phyloP scores from a whole-genome alignment of 2,113 vertebrate genomes.

The Chaetura pelagica region DNA sequence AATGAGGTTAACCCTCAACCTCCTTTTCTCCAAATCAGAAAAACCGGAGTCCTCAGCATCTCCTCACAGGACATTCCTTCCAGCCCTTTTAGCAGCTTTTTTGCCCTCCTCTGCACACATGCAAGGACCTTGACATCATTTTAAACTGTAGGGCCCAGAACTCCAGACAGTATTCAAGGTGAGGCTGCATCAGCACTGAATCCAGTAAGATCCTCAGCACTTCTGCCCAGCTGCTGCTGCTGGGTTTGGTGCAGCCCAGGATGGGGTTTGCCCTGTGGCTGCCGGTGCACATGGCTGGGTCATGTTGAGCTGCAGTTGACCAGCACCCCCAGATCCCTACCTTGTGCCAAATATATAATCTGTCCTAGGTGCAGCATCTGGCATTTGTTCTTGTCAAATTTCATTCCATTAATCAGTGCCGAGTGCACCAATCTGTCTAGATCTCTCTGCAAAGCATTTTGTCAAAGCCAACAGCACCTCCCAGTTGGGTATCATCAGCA shows the following conservation, averaged over 20 bases:
- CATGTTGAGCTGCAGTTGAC: accelerated
- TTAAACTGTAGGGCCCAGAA: background rate
- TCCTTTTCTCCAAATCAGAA: background rate
- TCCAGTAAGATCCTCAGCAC: background rate
- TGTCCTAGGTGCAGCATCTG: background rate
- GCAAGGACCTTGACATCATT: background rate
- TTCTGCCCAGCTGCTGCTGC: background rate
- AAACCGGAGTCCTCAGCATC: background rate
- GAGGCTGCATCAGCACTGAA: accelerated
- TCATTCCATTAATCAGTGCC: accelerated
- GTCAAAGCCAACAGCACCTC: background rate
- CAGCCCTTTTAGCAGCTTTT: background rate
- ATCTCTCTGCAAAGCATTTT: background rate
- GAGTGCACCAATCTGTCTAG: no score
- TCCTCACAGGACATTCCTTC: background rate
- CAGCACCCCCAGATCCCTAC: background rate
- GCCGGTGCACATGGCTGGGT: background rate
- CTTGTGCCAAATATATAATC: accelerated
- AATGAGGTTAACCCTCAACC: background rate
- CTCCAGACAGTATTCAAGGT: background rate
- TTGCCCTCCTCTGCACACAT: background rate
- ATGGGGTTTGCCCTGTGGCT: background rate
- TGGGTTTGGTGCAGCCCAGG: background rate
- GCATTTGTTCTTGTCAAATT: background rate
- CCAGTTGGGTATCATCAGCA: no score